These are phyloP conservation scores for Eulemur mongoz DNA, from an alignment of 2,797 vertebrate species.

Conservation along the genomic window DNA sequence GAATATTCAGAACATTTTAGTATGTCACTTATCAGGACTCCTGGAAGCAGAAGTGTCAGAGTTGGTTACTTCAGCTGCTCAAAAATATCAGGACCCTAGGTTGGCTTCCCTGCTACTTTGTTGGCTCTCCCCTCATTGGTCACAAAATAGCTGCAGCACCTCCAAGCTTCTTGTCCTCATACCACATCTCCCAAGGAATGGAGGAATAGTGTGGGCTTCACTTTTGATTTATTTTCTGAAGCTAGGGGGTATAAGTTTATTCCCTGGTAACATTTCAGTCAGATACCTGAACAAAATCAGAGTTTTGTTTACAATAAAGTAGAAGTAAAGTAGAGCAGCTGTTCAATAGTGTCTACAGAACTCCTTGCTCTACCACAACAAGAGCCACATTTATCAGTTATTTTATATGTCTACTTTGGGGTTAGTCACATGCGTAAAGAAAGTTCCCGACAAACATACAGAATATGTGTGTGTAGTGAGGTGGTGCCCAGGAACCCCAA, in stretches of 20 bases:
- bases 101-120: background rate
- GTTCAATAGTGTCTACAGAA: background rate
- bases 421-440: background rate
- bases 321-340: background rate
- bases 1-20: background rate
- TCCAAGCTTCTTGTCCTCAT: background rate
- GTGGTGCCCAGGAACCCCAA: background rate
- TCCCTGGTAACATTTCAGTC: background rate
- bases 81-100: background rate
- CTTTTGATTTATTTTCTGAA: background rate
- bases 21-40: background rate
- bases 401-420: background rate
- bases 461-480: background rate
- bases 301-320: background rate
- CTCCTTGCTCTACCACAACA: background rate
- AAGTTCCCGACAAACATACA: background rate
- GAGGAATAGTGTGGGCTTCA: background rate
- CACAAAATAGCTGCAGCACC: background rate
- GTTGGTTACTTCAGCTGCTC: background rate
- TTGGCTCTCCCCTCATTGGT: background rate
- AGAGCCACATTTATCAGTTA: background rate
- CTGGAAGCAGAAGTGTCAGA: background rate
- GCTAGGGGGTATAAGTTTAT: background rate
- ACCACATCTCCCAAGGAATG: background rate
- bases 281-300: background rate